Percentiles rank a stretch among this genome's conserved stretches.
Conservation (phyloP, 1,140 invertebrate species). For the Spodoptera frugiperda region DNA sequence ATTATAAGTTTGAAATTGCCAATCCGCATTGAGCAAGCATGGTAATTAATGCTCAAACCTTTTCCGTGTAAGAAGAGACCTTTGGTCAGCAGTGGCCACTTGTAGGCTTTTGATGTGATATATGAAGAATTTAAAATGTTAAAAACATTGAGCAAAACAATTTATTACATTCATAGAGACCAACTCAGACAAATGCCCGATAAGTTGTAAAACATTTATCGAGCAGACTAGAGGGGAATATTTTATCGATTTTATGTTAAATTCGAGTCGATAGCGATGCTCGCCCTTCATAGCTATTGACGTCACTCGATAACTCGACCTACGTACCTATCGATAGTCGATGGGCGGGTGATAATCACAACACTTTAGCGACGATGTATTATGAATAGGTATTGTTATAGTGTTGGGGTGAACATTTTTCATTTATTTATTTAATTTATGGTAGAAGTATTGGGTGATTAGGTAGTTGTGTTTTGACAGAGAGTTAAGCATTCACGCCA, state of each 20-base stretch:
- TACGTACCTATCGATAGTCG: slow-evolving; percentile 19
- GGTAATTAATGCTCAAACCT: too few species aligned
- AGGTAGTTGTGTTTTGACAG: too few species aligned
- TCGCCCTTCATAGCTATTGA: slow-evolving; percentile 60
- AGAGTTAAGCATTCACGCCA: too few species aligned
- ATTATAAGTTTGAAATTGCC: too few species aligned
- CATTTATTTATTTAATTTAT: too few species aligned
- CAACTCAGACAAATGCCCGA: slow-evolving; percentile 1
- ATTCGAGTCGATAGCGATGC: slow-evolving; percentile 55
- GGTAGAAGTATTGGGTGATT: too few species aligned
- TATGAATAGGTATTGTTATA: neutral
- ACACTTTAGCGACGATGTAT: neutral
- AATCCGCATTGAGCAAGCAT: too few species aligned
- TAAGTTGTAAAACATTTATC: slow-evolving; percentile 20
- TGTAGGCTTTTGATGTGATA: too few species aligned
- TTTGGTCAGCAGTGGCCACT: too few species aligned
- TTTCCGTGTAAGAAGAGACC: too few species aligned
- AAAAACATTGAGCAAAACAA: neutral
- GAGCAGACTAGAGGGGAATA: slow-evolving; percentile 58
- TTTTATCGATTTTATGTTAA: slow-evolving; percentile 72
- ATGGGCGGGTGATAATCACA: slow-evolving; percentile 24
- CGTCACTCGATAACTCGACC: slow-evolving; percentile 59
- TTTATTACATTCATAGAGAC: neutral
- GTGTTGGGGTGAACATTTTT: too few species aligned
- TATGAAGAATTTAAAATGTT: too few species aligned